Evolutionary conservation across 2,888 invertebrate genomes (phyloP), one percentile per base, ranked within the genome.

Genomic region (Trissoscelio sp.): DNA sequence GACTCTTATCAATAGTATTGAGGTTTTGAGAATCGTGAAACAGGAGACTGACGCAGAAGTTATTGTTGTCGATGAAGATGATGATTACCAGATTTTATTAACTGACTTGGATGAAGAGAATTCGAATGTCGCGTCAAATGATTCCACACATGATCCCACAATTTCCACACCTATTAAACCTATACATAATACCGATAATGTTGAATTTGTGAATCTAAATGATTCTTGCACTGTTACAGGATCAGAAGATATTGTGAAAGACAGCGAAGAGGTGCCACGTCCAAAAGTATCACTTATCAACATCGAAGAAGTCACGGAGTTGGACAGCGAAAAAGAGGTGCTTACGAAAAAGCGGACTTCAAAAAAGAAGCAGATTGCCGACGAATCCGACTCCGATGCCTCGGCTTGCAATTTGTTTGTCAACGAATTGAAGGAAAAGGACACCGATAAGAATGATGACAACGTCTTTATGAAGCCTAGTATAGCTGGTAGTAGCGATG

Each of bases 211-310:
- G 6, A 46, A 31, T 46, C 31, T 62, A 46, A 62, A 62, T 9
- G 20, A 3, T 62, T 46, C 44, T 62, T 62, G 28, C 28, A 31
- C 16, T 62, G 62, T 62, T 62, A 62, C 62, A 62, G 62, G 62
- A 44, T 44, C 24, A 46, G 31, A 62, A 11, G 62, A 44, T 46
- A 18, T 14, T 3, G 5, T 18, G 9, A 46, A 31, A 46, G 46
- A 46, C n/a, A n/a, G n/a, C n/a, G n/a, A n/a, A n/a, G n/a, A n/a
- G n/a, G n/a, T n/a, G n/a, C n/a, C n/a, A n/a, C n/a, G n/a, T n/a
- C n/a, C n/a, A n/a, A n/a, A n/a, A n/a, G n/a, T n/a, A n/a, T n/a
- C n/a, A n/a, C n/a, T n/a, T n/a, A n/a, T n/a, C n/a, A n/a, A n/a
- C 14, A 6, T 44, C 16, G 7, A 18, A 34, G 34, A 34, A 34